Base-by-base conservation (phyloP, 1,140 invertebrate species). In the Varroa destructor region DNA sequence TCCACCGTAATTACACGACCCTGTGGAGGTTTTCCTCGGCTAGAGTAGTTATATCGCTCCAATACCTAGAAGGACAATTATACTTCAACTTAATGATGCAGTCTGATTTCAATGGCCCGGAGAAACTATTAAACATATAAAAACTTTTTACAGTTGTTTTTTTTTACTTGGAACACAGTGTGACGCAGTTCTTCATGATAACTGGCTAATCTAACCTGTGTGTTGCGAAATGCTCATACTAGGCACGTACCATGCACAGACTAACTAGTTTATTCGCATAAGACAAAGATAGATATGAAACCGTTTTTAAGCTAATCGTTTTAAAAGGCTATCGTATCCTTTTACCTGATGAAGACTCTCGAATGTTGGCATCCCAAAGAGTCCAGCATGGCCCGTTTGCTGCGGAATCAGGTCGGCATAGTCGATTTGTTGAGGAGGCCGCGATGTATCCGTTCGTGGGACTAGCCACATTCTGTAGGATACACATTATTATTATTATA, bases 1-100 rank as follows among this genome's bases (percentile, higher is more conserved):
- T 75, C 75, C 6, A 75, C 70, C 6, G 72, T 75, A 14, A 75
- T 54, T 10, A 75, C 72, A 43, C 74, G 57, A n/a, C 75, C 75
- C 72, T 56, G 12, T 5, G 61, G 14, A n/a, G 61, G 46, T 8
- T 67, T 67, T 37, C 40, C 40, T 4, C 61, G 61, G 61, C 61
- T 43, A 3, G 12, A 40, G 61, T 67, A 67, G 37, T 67, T 67
- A 37, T 67, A 67, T 2, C 61, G 61, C 61, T 67, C 61, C n/a
- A 67, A 46, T 25, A 67, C 61, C 61, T 67, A 67, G 2, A 37
- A 40, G 42, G 42, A 37, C 14, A 12, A 3, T 25, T 25, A 14
- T 3, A 58, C 4, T 10, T 56, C n/a, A 56, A n/a, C 25, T 25
- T 25, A 25, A 25, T 25, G 25, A 25, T 25, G 25, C 25, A 25